A percentile compares a stretch with the other conserved stretches of the same genome.
Conservation (phyloP, 2,113 vertebrate species). For the Candoia aspera region DNA sequence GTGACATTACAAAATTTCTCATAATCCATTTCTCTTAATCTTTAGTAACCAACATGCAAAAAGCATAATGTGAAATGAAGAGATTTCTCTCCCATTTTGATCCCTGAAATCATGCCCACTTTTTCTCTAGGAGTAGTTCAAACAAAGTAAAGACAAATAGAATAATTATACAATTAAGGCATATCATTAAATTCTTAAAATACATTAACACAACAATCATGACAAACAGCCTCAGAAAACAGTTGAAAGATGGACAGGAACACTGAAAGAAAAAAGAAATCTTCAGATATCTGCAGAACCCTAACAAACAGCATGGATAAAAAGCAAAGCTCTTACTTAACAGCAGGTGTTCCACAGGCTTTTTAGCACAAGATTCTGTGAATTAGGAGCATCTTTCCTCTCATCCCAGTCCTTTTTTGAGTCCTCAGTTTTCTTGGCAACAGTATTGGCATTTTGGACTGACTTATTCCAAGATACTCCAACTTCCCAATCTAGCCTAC, state of each 20-base stretch:
- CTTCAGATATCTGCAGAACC: background rate
- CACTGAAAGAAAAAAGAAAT: background rate
- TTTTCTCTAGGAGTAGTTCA: background rate
- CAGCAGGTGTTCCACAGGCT: background rate
- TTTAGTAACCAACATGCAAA: background rate
- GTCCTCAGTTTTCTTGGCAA: background rate
- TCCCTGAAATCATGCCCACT: background rate
- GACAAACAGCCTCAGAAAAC: background rate
- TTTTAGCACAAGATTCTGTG: background rate
- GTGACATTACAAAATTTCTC: background rate
- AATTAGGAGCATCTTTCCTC: background rate
- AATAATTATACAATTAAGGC: background rate
- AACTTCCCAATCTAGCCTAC: background rate
- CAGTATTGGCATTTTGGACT: background rate
- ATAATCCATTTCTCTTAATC: background rate
- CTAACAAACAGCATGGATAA: background rate
- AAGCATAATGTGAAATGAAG: background rate
- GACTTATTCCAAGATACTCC: background rate
- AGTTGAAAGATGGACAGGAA: background rate
- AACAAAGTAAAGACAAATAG: background rate
- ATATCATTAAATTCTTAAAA: background rate
- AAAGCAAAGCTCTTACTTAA: background rate
- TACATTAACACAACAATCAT: background rate
- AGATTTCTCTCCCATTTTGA: background rate
- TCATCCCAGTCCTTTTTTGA: background rate